Conservation (phyloP, 2,888 invertebrate species). For the Galerucella pusilla region DNA sequence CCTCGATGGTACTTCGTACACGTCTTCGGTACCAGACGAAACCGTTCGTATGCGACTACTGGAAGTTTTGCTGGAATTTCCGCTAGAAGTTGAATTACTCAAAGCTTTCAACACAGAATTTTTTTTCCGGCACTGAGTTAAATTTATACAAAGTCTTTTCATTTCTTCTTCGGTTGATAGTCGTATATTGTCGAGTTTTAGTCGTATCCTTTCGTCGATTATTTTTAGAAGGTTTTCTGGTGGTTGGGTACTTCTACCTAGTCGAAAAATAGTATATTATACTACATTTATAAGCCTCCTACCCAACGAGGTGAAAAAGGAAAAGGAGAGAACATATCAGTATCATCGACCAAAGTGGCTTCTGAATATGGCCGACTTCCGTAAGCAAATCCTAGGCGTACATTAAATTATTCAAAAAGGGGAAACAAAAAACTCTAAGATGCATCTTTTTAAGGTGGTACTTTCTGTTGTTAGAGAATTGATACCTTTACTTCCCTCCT, state of each 20-base stretch:
- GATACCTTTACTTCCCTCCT: too few relatives aligned
- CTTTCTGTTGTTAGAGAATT: too few relatives aligned
- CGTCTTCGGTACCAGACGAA: constrained; percentile 59
- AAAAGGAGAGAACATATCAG: too few relatives aligned
- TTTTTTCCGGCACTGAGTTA: constrained; percentile 62
- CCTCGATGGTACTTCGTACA: constrained; percentile 61
- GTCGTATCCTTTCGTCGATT: constrained; percentile 61
- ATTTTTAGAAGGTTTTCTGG: constrained; percentile 63
- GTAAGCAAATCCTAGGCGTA: too few relatives aligned
- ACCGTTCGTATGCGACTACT: constrained; percentile 50
- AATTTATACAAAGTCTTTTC: constrained; percentile 61
- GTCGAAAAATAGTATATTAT: not conserved
- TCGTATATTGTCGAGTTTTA: constrained; percentile 59
- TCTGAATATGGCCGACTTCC: too few relatives aligned
- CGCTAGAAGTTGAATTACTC: constrained; percentile 61
- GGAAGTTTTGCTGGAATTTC: constrained; percentile 57
- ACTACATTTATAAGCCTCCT: not conserved
- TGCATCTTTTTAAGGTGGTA: too few relatives aligned
- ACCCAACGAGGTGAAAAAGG: too few relatives aligned
- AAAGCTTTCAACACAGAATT: constrained; percentile 62
- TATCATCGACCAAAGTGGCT: too few relatives aligned
- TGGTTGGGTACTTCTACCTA: constrained; percentile 46
- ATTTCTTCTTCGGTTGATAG: constrained; percentile 63
- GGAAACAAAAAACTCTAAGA: too few relatives aligned
- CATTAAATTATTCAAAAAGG: too few relatives aligned